A percentile compares a stretch with the other conserved stretches of the same genome.
Conservation (phyloP, 2,797 vertebrate species). For the Melopsittacus undulatus region DNA sequence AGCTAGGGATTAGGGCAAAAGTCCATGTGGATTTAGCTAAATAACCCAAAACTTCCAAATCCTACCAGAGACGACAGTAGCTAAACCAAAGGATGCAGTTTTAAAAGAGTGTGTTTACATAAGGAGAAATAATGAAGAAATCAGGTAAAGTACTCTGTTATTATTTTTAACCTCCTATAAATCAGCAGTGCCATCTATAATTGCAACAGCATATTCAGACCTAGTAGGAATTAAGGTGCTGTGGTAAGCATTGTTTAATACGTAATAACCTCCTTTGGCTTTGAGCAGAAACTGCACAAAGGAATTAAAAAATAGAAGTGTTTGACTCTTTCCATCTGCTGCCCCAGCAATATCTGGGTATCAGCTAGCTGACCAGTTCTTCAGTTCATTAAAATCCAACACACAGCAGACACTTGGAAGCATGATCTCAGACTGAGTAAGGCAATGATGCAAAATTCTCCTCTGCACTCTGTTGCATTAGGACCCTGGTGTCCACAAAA, state of each 20-base stretch:
- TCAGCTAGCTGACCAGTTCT: background rate
- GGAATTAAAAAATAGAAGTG: background rate
- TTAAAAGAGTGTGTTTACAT: background rate
- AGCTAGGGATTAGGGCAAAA: background rate
- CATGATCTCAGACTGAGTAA: background rate
- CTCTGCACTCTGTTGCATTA: rapidly evolving
- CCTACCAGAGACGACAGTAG: background rate
- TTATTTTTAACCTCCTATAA: background rate
- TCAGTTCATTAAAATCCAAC: background rate
- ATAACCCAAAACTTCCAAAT: background rate
- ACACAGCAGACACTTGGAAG: background rate
- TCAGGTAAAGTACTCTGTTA: background rate
- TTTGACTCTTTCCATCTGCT: background rate
- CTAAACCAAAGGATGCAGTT: background rate
- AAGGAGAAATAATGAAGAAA: background rate
- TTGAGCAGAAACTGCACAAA: background rate
- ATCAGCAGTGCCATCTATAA: background rate
- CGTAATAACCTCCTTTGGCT: background rate
- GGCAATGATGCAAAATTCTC: background rate
- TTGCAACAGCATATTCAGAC: background rate
- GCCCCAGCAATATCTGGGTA: background rate
- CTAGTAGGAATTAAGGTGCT: background rate
- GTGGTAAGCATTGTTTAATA: background rate
- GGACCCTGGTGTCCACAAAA: background rate
- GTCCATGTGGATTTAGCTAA: background rate